Evolutionary conservation across 2,113 vertebrate genomes (phyloP).

Genomic region (human (Homo sapiens)): GRCh38 chr11:83145001-83145500

Average conservation of each 20-base stretch:
- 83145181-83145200: background rate
- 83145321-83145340: background rate
- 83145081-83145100: background rate
- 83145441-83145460: background rate
- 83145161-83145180: background rate
- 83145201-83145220: background rate
- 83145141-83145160: background rate
- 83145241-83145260: background rate
- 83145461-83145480: background rate
- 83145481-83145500: slow-evolving; percentile 31
- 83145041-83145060: too few relatives aligned
- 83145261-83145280: too few relatives aligned
- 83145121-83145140: background rate
- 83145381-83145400: background rate
- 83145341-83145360: background rate
- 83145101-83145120: background rate
- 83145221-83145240: background rate
- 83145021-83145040: too few relatives aligned
- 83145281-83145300: too few relatives aligned
- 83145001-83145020: too few relatives aligned
- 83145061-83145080: background rate
- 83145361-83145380: background rate
- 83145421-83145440: background rate
- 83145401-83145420: background rate
- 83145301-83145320: background rate